Evolutionary conservation across 2,888 invertebrate species (phyloP).

Genomic region (Steromphala cineraria): DNA sequence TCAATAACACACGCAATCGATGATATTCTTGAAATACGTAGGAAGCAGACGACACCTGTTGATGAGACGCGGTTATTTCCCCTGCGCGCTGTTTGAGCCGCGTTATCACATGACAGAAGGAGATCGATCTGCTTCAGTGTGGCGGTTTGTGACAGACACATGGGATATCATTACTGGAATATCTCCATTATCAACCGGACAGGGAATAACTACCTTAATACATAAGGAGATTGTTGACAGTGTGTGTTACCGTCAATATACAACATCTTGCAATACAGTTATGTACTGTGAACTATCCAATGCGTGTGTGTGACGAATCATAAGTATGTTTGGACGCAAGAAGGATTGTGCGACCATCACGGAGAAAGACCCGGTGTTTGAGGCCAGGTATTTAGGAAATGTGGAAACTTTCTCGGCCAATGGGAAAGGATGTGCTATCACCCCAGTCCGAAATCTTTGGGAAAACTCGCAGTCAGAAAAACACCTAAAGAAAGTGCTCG

Average conservation of each 20-base stretch:
- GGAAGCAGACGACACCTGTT: slow-evolving; percentile 6
- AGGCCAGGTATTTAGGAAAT: slow-evolving; percentile 61
- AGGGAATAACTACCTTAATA: background rate
- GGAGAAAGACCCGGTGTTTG: slow-evolving; percentile 62
- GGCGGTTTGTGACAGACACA: background rate
- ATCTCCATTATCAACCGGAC: background rate
- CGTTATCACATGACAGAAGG: background rate
- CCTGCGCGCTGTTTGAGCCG: background rate
- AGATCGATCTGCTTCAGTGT: background rate
- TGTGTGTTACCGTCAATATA: background rate
- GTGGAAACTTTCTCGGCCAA: slow-evolving; percentile 59
- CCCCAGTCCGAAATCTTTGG: slow-evolving; percentile 65
- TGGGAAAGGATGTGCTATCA: slow-evolving; percentile 62
- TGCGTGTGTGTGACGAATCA: background rate
- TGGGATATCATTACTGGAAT: background rate
- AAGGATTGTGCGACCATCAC: slow-evolving; percentile 65
- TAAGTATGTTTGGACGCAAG: slow-evolving; percentile 54
- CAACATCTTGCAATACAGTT: background rate
- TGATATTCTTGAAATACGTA: too few species aligned
- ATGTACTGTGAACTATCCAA: background rate
- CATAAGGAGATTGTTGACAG: background rate
- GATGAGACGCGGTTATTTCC: background rate
- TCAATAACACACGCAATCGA: too few species aligned
- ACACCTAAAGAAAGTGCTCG: slow-evolving; percentile 46
- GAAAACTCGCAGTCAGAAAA: slow-evolving; percentile 62